Evolutionary conservation across 2,888 invertebrate species (phyloP), one percentile per base, ranked within the genome.

Genomic region (Trissonchulus latispiculum): DNA sequence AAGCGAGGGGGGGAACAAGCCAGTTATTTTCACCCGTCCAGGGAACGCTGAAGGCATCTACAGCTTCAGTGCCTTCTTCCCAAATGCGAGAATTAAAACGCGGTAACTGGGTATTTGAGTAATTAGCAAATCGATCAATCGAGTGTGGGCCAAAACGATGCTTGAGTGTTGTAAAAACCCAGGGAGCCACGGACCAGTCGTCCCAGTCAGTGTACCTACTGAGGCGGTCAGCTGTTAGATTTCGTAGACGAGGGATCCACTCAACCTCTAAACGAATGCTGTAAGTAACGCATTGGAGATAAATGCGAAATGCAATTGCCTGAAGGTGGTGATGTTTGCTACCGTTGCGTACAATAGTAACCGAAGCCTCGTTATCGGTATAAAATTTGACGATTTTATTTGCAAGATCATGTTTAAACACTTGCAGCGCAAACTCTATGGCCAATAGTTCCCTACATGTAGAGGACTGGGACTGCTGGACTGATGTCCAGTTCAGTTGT

Each of bases 71-170:
- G 8, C 28, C 64, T 31, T 8, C 15, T 8, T 31, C 8, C 64
- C 64, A 64, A n/a, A 64, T 64, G 8, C 28, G 8, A 15, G 64
- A 64, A n/a, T 64, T 64, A 64, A 64, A 64, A 15, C 64, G 29
- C 8, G 64, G 8, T 33, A 64, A 3, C 28, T 64, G 8, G 8
- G 8, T 33, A 64, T 64, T 64, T 31, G 33, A 28, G 64, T 3
- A n/a, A 29, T 64, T 64, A n/a, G 64, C 64, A 64, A 64, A 64
- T 18, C 64, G 64, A 64, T 64, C 64, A 15, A 64, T 64, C 18
- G 64, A 31, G 28, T 18, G 28, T 3, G 64, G 64, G 28, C 64
- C 64, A 3, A 3, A 28, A 15, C 8, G 8, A 15, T 33, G 8
- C 8, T 8, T 18, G 8, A 64, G 29, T 8, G 8, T 8, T 8